Evolutionary conservation across 2,113 vertebrate genomes (phyloP).

Genomic region (Neotoma lepida): DNA sequence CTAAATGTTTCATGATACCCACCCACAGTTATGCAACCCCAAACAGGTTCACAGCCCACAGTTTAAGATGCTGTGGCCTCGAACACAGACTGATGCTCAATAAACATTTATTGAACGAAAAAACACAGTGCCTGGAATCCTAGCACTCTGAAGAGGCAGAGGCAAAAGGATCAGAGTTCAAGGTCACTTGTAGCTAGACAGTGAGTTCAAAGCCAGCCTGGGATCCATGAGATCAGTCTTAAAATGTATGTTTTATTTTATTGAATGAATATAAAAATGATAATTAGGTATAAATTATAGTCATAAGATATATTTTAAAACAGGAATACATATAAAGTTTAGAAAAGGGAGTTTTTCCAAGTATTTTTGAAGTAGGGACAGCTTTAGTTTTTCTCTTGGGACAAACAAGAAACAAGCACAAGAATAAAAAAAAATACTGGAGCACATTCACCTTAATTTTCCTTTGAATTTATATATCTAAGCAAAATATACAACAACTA

Average conservation of each 20-base stretch:
- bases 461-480: background rate
- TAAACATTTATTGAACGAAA: background rate
- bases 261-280: background rate
- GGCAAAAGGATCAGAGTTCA: background rate
- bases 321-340: background rate
- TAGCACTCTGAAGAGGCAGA: background rate
- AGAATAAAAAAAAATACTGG: background rate
- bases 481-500: background rate
- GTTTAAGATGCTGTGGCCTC: no score
- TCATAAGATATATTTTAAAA: background rate
- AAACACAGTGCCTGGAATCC: background rate
- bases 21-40: background rate
- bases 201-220: background rate
- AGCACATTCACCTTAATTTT: background rate
- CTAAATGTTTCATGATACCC: background rate
- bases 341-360: background rate
- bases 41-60: background rate
- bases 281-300: background rate
- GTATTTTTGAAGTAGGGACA: background rate
- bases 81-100: no score
- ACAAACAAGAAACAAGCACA: background rate
- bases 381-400: background rate
- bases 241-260: background rate
- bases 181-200: background rate
- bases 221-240: background rate